Percentiles rank a stretch among this genome's conserved stretches.
These are phyloP conservation scores for Rhynchomys soricoides DNA, from an alignment of 2,113 vertebrate species.

Conservation along the genomic window DNA sequence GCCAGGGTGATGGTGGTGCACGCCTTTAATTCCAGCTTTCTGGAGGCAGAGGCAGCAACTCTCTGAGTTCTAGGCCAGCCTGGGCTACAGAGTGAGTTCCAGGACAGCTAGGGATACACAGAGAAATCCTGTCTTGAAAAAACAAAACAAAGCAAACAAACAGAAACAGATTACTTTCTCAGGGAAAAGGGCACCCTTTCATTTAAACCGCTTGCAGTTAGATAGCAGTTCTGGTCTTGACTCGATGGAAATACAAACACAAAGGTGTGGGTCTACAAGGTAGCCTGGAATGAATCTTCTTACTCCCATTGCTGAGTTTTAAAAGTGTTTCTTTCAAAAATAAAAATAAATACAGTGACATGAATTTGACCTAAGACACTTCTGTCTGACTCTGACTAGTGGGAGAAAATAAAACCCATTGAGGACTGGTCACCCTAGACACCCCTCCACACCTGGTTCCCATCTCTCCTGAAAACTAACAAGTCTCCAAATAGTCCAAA, in stretches of 20 bases:
- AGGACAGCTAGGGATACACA: not conserved
- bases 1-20: not conserved
- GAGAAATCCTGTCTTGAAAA: not conserved
- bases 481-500: not conserved
- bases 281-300: not conserved
- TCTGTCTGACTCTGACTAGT: not conserved
- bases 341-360: not conserved
- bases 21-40: not conserved
- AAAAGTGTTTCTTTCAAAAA: not conserved
- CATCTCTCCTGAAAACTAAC: not conserved
- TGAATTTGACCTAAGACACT: not conserved
- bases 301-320: not conserved
- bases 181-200: conserved; percentile 15
- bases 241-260: not conserved
- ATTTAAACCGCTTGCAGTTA: not conserved
- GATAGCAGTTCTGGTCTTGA: not conserved
- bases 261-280: not conserved
- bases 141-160: not conserved
- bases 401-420: not conserved
- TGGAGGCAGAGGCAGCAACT: not conserved
- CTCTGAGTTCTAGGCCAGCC: not conserved
- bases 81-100: not conserved
- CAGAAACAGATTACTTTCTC: not conserved
- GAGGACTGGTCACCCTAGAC: not conserved
- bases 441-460: not conserved